Evolutionary conservation across 2,113 vertebrate species (phyloP).

Genomic region (Xenus cinereus): DNA sequence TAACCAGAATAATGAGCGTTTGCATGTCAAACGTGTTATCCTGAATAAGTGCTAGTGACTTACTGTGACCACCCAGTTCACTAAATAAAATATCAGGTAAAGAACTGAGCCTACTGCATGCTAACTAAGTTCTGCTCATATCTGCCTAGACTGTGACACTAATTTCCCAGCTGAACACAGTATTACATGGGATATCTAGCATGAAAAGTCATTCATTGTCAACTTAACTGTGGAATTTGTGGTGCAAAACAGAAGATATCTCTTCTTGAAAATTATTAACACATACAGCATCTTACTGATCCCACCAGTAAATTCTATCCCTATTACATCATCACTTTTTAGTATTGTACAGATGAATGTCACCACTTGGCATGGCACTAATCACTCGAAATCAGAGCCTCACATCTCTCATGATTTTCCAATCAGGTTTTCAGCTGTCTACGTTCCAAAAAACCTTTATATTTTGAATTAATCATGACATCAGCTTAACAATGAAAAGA

Average conservation of each 20-base stretch:
- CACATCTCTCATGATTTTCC: not conserved
- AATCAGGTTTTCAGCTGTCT: conserved; percentile 65
- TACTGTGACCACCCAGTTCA: not conserved
- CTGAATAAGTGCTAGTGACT: not conserved
- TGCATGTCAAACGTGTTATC: not conserved
- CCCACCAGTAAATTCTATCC: not conserved
- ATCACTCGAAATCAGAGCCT: not conserved
- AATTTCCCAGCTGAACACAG: not conserved
- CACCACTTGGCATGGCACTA: not conserved
- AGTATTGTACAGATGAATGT: not conserved
- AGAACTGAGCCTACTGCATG: not conserved
- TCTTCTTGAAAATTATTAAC: not conserved
- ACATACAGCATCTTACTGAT: not conserved
- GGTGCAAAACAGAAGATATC: not conserved
- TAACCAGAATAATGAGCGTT: not conserved
- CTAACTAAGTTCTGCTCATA: not conserved
- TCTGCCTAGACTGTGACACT: not conserved
- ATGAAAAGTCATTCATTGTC: not conserved
- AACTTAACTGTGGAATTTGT: not conserved
- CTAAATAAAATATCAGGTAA: not conserved
- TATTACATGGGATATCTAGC: not conserved
- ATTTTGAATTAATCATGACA: conserved; percentile 54
- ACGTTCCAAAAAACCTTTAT: conserved; percentile 59
- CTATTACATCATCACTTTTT: not conserved
- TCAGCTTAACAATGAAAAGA: conserved; percentile 61